phyloP scores from a whole-genome alignment of 1,140 invertebrate genomes.

The Penaeus indicus region DNA sequence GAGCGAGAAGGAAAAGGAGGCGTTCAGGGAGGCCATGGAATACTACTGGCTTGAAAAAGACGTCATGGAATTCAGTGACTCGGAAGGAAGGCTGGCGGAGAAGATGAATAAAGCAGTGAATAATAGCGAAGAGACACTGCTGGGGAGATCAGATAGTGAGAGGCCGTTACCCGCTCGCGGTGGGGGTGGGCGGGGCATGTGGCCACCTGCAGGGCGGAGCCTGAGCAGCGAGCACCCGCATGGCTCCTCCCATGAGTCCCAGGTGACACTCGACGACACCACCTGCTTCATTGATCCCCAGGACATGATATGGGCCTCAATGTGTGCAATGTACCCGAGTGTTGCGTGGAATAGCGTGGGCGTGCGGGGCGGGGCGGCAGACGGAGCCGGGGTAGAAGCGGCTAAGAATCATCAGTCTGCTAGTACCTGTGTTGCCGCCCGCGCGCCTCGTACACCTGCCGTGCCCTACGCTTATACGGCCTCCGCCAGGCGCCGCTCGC shows the following conservation, averaged over 20 bases:
- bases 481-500: background rate
- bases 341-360: constrained; percentile 48
- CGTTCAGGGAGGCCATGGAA: background rate
- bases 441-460: constrained; percentile 18
- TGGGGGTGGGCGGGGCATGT: constrained; percentile 25
- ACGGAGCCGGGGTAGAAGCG: constrained; percentile 19
- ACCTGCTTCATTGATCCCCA: constrained; percentile 29
- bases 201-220: constrained; percentile 22
- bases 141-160: constrained; percentile 17
- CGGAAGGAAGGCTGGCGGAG: background rate
- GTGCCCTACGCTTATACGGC: background rate
- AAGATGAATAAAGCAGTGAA: background rate
- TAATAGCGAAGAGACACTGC: background rate
- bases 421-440: constrained; percentile 43
- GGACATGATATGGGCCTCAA: constrained; percentile 33
- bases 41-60: constrained; percentile 20
- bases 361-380: constrained; percentile 35
- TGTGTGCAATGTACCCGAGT: constrained; percentile 39
- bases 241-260: background rate
- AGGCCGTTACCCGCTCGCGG: constrained; percentile 23
- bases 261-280: constrained; percentile 12
- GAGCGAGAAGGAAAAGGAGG: constrained; percentile 1
- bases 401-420: constrained; percentile 40
- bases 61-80: background rate
- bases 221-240: background rate